These are phyloP conservation scores for Pterocles gutturalis DNA, from an alignment of 2,113 vertebrate genomes.

Conservation along the genomic window DNA sequence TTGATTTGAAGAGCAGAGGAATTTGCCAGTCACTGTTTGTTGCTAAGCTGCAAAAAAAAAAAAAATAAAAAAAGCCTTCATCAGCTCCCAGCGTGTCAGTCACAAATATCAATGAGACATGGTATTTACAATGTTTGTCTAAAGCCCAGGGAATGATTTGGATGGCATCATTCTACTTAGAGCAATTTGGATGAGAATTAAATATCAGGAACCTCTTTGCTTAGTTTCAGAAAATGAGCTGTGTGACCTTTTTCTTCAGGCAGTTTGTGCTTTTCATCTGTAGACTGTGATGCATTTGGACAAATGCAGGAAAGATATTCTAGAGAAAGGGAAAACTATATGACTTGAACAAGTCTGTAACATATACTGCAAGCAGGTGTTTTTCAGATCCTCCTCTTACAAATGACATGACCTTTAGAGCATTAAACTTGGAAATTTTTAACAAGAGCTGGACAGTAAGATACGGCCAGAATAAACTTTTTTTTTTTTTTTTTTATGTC, in stretches of 20 bases:
- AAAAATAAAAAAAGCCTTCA: background rate
- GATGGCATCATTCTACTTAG: background rate
- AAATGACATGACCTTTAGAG: background rate
- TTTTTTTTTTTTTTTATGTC: background rate
- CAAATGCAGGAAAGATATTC: background rate
- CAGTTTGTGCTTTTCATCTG: background rate
- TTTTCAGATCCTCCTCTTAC: background rate
- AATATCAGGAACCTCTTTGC: background rate
- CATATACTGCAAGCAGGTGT: background rate
- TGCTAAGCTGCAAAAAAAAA: constrained; percentile 14
- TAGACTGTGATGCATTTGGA: background rate
- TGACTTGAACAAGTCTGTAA: background rate
- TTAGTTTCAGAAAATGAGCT: background rate
- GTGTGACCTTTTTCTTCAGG: background rate
- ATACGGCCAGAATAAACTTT: background rate
- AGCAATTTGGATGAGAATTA: background rate
- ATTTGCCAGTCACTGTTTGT: constrained; percentile 51
- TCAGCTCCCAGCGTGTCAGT: background rate
- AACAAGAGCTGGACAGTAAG: background rate
- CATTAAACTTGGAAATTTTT: background rate
- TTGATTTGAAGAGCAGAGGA: constrained; percentile 51
- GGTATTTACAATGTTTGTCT: background rate
- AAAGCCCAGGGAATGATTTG: background rate
- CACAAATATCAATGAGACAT: background rate
- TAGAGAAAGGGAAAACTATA: background rate